Base-by-base conservation (phyloP, 2,113 vertebrate genomes). In the Platichthys stellatus region DNA sequence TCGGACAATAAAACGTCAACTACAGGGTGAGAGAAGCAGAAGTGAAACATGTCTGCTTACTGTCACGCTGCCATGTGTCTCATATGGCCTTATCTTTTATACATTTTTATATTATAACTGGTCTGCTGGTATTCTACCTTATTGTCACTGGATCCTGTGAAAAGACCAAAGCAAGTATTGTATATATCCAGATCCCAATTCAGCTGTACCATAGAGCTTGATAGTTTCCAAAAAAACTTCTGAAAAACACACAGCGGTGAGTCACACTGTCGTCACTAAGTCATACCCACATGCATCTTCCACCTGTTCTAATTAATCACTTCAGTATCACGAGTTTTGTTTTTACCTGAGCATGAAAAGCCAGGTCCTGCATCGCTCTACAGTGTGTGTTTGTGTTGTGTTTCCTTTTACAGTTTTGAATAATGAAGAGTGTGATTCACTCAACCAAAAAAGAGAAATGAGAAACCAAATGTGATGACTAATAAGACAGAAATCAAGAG, bases 11-110 rank as follows among this genome's bases (percentile, higher is more conserved):
- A 61, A 68, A 63, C 26, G 56, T 66, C 9, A 80, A 80, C 79
- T 78, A 87, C 53, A 51, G 7, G 12, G 23, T 3, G 18, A 69
- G 74, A 81, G 40, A 73, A 77, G 76, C 23, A 83, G 83, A 85
- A 85, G 57, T 86, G 86, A 88, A 78, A 89, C 62, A 10, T 6
- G 76, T 53, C 69, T 86, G 81, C 63, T 64, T 1, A 3, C 60
- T 4, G 56, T 63, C n/a, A 63, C 31, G 35, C 10, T 14, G 62
- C 62, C 40, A 23, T 23, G 4, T 63, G 35, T 9, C 45, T 47
- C 15, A 4, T 40, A n/a, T 56, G 18, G 11, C 40, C 26, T 14
- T 15, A 38, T 49, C 18, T 17, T 17, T 49, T 49, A 38, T 49
- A 18, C 0, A 49, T 49, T 49, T 49, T 49, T 9, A 53, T 7